Conservation (phyloP, 2,113 vertebrate species). For the Maccullochella peelii region DNA sequence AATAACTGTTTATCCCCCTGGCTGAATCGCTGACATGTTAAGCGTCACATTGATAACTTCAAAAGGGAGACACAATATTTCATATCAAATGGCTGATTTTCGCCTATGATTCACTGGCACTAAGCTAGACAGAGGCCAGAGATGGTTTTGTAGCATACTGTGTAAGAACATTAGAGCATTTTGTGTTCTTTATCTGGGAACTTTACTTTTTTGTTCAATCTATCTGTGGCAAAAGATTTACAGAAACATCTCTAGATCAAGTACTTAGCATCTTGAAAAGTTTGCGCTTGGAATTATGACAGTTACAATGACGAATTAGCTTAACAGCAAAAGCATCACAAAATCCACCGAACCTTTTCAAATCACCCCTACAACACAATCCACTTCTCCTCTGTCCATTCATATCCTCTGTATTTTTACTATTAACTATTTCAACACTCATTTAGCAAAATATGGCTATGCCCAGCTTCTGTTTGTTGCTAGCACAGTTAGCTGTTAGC, state of each 20-base stretch:
- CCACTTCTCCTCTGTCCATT: neutral
- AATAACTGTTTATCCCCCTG: conserved; percentile 56
- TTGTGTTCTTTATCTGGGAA: neutral
- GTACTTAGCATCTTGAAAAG: neutral
- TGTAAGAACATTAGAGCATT: neutral
- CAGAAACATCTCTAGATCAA: neutral
- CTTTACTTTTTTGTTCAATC: neutral
- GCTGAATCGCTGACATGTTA: conserved; percentile 49
- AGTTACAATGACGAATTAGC: neutral
- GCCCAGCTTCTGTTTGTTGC: neutral
- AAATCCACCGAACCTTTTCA: neutral
- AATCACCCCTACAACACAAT: neutral
- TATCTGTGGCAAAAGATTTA: neutral
- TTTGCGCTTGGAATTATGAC: neutral
- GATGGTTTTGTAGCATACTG: conserved; percentile 8
- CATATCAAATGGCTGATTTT: conserved; percentile 26
- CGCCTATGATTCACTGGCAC: neutral
- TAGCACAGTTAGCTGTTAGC: neutral
- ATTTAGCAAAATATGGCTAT: neutral
- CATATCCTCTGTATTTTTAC: neutral
- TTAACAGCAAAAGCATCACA: neutral
- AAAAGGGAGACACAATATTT: conserved; percentile 38
- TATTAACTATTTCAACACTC: too few relatives aligned
- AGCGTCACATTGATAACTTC: conserved; percentile 39
- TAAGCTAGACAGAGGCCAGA: conserved; percentile 15